phyloP scores from a whole-genome alignment of 2,797 vertebrate species.

The Helostoma temminkii region DNA sequence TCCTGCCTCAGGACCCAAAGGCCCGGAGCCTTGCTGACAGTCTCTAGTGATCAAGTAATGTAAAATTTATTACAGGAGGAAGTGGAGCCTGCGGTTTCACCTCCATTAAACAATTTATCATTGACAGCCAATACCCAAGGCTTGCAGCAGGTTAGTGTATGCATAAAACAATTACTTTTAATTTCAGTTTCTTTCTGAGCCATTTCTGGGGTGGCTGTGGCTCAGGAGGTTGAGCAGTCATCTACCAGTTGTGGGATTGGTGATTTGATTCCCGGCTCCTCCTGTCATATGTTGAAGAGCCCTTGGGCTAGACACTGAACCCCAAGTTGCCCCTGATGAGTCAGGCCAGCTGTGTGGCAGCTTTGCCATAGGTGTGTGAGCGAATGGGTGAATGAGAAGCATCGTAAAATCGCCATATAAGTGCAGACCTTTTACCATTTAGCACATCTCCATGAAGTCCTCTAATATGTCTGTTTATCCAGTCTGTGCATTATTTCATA shows the following conservation, averaged over 20 bases:
- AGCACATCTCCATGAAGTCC: background rate
- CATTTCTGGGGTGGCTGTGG: no score
- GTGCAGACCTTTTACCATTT: no score
- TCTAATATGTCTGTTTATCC: background rate
- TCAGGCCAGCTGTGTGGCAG: no score
- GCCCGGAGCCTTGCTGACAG: conserved; percentile 14
- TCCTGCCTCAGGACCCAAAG: background rate
- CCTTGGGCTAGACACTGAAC: no score
- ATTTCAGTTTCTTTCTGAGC: background rate
- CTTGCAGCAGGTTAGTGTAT: background rate
- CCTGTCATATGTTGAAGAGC: no score
- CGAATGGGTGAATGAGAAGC: no score
- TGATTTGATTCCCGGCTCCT: no score
- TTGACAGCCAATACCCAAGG: conserved; percentile 2
- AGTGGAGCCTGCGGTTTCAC: conserved; percentile 1
- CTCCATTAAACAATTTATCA: conserved; percentile 11
- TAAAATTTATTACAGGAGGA: conserved; percentile 57
- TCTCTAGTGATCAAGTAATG: conserved; percentile 64
- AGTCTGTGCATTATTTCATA: background rate
- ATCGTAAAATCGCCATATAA: no score
- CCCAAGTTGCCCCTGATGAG: no score
- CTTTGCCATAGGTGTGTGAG: no score
- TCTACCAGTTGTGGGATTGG: no score
- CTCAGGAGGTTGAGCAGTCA: no score
- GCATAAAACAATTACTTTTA: background rate